Evolutionary conservation across 2,888 invertebrate genomes (phyloP).

Genomic region (Nasonovia ribisnigri): DNA sequence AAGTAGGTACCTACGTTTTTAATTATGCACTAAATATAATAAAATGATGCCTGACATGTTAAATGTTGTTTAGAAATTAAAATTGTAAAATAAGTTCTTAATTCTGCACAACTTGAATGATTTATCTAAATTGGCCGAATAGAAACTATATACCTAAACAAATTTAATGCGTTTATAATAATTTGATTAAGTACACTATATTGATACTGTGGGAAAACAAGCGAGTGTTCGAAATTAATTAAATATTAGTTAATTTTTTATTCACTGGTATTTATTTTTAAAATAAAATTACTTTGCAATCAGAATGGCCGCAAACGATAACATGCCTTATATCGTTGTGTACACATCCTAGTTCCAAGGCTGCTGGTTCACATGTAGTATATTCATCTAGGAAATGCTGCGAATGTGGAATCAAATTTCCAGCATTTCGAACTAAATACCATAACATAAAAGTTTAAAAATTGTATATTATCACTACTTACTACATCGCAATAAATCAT

Average conservation of each 20-base stretch:
- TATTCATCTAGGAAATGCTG: slow-evolving; percentile 88
- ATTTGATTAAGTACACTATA: background rate
- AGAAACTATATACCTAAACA: too few relatives aligned
- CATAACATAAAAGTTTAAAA: background rate
- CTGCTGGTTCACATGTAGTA: slow-evolving; percentile 95
- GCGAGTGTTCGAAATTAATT: background rate
- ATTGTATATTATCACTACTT: background rate
- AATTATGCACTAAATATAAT: background rate
- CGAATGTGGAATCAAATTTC: slow-evolving; percentile 93
- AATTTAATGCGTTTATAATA: background rate
- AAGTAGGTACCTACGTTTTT: background rate
- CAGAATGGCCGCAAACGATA: slow-evolving; percentile 97
- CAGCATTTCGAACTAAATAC: slow-evolving; percentile 90
- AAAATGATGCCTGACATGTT: background rate
- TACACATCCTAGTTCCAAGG: slow-evolving; percentile 93
- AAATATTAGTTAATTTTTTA: background rate
- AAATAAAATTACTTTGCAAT: slow-evolving; percentile 80
- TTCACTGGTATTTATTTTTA: background rate
- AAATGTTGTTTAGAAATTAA: background rate
- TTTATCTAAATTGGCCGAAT: background rate
- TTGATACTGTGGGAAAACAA: background rate
- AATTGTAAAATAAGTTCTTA: background rate
- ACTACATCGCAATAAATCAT: background rate
- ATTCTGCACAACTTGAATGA: background rate
- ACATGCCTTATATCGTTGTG: slow-evolving; percentile 91